phyloP scores from a whole-genome alignment of 2,888 invertebrate species.

The Thyatira batis region DNA sequence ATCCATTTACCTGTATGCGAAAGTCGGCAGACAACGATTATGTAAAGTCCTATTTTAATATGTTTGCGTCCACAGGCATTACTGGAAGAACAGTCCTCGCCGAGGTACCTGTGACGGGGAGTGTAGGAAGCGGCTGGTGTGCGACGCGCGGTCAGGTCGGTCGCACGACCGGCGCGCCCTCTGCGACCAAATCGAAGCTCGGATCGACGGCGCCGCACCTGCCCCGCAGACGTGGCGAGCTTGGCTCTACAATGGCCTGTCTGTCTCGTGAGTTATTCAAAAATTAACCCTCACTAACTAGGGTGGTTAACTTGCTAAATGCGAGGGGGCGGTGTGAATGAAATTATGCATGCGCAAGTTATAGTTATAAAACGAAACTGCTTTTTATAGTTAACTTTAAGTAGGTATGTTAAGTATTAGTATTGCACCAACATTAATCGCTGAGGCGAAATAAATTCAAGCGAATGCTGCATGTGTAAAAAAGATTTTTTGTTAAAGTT shows the following conservation, averaged over 20 bases:
- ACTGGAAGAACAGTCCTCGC: conserved; percentile 94
- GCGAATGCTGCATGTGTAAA: too few relatives aligned
- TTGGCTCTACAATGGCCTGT: conserved; percentile 93
- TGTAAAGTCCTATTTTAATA: too few relatives aligned
- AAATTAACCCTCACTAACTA: neutral
- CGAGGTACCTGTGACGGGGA: conserved; percentile 91
- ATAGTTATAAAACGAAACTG: too few relatives aligned
- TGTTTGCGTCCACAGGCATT: conserved; percentile 85
- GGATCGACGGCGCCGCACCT: conserved; percentile 88
- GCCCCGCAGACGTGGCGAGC: conserved; percentile 90
- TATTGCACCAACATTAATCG: too few relatives aligned
- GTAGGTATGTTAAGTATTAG: too few relatives aligned
- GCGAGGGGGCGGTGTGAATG: neutral
- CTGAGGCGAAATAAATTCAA: too few relatives aligned
- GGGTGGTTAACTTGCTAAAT: neutral
- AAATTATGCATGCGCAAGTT: too few relatives aligned
- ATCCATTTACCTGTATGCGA: too few relatives aligned
- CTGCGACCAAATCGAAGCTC: conserved; percentile 91
- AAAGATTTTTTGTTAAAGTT: too few relatives aligned
- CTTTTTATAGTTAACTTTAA: too few relatives aligned
- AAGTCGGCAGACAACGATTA: too few relatives aligned
- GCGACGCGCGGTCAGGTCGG: conserved; percentile 93
- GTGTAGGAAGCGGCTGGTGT: conserved; percentile 92
- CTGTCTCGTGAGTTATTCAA: conserved; percentile 89
- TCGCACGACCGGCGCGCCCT: conserved; percentile 93